Percentiles rank a stretch among this genome's conserved stretches.
phyloP scores from a whole-genome alignment of 2,888 invertebrate species.

The Ctena decussata region DNA sequence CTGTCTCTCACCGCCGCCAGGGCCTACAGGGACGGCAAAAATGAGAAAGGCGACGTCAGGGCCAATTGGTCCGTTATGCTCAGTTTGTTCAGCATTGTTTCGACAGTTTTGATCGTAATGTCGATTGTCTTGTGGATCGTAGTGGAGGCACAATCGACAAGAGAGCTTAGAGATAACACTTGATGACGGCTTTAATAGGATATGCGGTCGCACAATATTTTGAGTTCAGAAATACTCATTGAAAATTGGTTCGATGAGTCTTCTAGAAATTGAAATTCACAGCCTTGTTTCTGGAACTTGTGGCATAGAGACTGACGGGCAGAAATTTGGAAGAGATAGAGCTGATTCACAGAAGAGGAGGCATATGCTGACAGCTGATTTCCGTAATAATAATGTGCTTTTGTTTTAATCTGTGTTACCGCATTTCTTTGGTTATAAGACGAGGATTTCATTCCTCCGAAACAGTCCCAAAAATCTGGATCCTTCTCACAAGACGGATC shows the following conservation, averaged over 20 bases:
- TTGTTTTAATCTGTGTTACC: no score
- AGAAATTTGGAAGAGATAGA: no score
- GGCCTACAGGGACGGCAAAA: conserved; percentile 67
- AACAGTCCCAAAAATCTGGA: no score
- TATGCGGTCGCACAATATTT: background rate
- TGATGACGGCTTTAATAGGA: background rate
- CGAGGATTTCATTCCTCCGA: no score
- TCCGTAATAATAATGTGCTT: no score
- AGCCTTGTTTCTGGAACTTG: no score
- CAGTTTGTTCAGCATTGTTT: conserved; percentile 69
- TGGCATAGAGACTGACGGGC: no score
- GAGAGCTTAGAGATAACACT: conserved; percentile 16
- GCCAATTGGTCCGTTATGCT: conserved; percentile 67
- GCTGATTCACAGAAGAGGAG: no score
- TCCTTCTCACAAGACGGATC: no score
- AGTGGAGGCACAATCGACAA: conserved; percentile 48
- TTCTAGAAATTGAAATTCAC: background rate
- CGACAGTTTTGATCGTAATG: conserved; percentile 72
- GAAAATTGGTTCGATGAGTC: background rate
- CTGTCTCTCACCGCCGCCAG: conserved; percentile 70
- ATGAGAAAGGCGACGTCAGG: conserved; percentile 57
- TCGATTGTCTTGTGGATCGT: conserved; percentile 66
- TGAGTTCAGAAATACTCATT: background rate
- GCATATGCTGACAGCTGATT: no score
- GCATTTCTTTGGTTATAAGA: no score